Base-by-base conservation (phyloP, 2,113 vertebrate genomes). In the Hypocryptadius cinnamomeus region DNA sequence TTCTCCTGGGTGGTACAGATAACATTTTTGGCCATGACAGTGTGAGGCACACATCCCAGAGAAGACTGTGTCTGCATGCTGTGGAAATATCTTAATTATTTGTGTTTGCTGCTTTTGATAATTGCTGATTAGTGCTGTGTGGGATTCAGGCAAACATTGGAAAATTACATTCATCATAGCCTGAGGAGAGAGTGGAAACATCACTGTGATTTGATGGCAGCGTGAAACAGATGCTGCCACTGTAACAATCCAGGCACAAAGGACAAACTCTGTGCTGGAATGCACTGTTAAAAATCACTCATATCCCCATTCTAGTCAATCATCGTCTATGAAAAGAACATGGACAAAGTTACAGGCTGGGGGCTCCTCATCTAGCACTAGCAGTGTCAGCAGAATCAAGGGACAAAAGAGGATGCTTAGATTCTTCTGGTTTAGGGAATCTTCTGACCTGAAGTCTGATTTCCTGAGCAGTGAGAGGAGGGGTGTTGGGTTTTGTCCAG, bases 41-140 rank as follows among this genome's bases (percentile, higher is more conserved):
- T 22, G 12, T 12, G 69, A 92, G 31, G 70, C 70, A 42, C 1
- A 0, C 13, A 33, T 92, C 35, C 30, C 35, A 78, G 57, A 45
- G 54, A 69, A 83, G 28, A n/a, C 28, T 63, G 13, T 79, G 60
- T n/a, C 85, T 92, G 88, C 48, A 64, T 57, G 84, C 44, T 40
- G 4, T 60, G 33, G 77, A 89, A 92, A 94, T 54, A 53, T 81
- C 73, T 94, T 95, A 89, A 92, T 94, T 94, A 91, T 92, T 94
- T 92, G 57, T 93, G 86, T 93, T 90, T 92, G 86, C 80, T 89
- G 20, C 11, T 90, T 92, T 71, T 80, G 77, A 57, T 95, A 89
- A 96, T 92, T 94, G 70, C 83, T 95, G 80, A 90, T 94, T 94
- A 87, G 80, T 96, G 69, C 86, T 81, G 69, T 79, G 70, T 71